phyloP scores from a whole-genome alignment of 92 coral and sea anemone genomes.

The Umimayanthus chanpuru region DNA sequence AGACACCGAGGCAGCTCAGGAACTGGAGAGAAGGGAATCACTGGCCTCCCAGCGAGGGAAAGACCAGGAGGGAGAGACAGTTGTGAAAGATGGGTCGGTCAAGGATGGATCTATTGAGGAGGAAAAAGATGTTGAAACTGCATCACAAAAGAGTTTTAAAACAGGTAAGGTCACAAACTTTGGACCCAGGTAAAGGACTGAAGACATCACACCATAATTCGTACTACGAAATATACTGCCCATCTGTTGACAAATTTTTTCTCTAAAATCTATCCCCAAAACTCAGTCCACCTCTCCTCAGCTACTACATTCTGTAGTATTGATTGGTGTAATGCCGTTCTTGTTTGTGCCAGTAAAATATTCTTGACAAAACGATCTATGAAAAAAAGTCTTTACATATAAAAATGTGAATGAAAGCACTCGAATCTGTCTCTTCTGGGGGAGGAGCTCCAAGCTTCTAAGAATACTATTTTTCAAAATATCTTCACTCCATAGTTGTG shows the following conservation, averaged over 20 bases:
- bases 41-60: background rate
- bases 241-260: too few relatives aligned
- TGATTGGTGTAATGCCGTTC: background rate
- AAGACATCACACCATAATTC: background rate
- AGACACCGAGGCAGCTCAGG: slow-evolving; percentile 19
- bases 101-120: slow-evolving; percentile 30
- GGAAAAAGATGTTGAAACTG: slow-evolving; percentile 33
- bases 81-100: background rate
- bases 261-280: too few relatives aligned
- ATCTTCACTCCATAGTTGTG: background rate
- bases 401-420: slow-evolving; percentile 5
- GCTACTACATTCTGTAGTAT: too few relatives aligned
- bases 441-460: background rate
- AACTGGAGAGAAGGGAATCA: slow-evolving; percentile 3
- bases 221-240: too few relatives aligned
- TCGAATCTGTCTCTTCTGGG: background rate
- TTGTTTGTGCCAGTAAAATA: background rate
- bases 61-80: background rate
- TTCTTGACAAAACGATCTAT: too few relatives aligned
- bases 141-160: slow-evolving; percentile 28
- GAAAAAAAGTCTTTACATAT: too few relatives aligned
- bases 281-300: too few relatives aligned
- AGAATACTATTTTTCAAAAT: background rate
- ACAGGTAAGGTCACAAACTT: background rate
- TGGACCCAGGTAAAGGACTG: too few relatives aligned